These are phyloP conservation scores for Mystacornis crossleyi DNA, from an alignment of 2,113 vertebrate genomes.

Conservation along the genomic window DNA sequence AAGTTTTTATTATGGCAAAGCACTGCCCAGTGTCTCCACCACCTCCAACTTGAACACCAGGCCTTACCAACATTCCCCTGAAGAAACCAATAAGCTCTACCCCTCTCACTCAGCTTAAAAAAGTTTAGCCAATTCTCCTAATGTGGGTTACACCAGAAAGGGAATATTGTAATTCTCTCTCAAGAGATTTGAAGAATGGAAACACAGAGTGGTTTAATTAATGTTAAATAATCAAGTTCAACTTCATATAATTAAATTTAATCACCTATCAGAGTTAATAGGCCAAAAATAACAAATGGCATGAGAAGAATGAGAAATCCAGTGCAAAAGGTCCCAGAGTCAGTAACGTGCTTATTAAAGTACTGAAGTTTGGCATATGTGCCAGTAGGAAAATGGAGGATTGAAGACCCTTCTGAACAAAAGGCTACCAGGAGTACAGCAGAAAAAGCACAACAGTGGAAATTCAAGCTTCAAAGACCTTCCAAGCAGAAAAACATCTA, in stretches of 20 bases:
- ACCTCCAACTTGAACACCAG: neutral
- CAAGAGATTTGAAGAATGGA: neutral
- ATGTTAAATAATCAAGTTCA: slow-evolving; percentile 40
- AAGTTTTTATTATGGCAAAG: neutral
- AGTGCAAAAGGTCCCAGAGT: neutral
- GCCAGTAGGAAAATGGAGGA: neutral
- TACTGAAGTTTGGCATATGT: neutral
- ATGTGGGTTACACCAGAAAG: neutral
- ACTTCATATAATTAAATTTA: slow-evolving; percentile 31
- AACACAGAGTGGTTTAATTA: slow-evolving; percentile 34
- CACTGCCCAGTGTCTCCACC: neutral
- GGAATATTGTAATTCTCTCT: neutral
- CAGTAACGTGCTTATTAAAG: neutral
- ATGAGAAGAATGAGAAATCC: neutral
- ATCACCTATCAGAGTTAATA: slow-evolving; percentile 7
- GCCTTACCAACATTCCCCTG: neutral
- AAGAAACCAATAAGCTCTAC: neutral
- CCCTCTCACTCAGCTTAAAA: neutral
- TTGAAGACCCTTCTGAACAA: neutral
- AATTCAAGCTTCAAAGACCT: neutral
- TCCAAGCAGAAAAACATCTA: neutral
- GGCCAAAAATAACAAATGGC: neutral
- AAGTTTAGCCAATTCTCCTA: neutral
- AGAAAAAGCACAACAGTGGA: neutral
- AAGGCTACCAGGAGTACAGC: neutral